phyloP scores from a whole-genome alignment of 2,113 vertebrate genomes.

The Cebidichthys violaceus region DNA sequence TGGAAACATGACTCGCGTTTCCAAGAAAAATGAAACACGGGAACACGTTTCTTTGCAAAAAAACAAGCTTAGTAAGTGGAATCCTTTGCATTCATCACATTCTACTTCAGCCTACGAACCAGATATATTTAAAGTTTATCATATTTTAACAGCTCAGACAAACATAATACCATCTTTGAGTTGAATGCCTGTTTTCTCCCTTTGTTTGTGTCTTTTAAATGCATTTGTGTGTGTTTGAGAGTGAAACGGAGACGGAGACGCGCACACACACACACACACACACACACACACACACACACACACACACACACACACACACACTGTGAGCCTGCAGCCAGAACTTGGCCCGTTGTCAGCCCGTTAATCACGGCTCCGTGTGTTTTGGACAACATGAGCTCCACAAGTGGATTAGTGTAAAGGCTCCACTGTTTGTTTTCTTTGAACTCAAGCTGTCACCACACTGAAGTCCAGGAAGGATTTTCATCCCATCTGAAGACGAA shows the following conservation, averaged over 20 bases:
- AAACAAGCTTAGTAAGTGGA: not conserved
- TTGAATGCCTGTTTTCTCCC: not conserved
- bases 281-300: not conserved
- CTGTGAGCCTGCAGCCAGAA: constrained; percentile 15
- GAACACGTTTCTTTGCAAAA: not conserved
- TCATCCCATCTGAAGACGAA: not conserved
- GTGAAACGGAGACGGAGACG: no score
- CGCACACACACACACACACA: not conserved
- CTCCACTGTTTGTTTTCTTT: no score
- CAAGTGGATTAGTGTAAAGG: constrained; percentile 19
- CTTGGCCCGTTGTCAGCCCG: constrained; percentile 34
- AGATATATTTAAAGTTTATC: not conserved
- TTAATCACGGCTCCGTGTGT: constrained; percentile 32
- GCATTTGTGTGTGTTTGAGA: no score
- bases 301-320: not conserved
- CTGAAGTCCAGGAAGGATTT: not conserved
- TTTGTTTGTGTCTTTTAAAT: not conserved
- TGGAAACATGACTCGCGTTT: not conserved
- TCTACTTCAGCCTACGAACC: not conserved
- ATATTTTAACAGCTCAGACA: not conserved
- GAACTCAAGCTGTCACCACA: no score
- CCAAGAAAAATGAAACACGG: not conserved
- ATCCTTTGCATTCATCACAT: no score
- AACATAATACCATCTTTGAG: not conserved
- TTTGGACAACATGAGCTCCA: constrained; percentile 25